These are phyloP conservation scores for Mimachlamys varia DNA, from an alignment of 2,888 invertebrate species.

Conservation along the genomic window DNA sequence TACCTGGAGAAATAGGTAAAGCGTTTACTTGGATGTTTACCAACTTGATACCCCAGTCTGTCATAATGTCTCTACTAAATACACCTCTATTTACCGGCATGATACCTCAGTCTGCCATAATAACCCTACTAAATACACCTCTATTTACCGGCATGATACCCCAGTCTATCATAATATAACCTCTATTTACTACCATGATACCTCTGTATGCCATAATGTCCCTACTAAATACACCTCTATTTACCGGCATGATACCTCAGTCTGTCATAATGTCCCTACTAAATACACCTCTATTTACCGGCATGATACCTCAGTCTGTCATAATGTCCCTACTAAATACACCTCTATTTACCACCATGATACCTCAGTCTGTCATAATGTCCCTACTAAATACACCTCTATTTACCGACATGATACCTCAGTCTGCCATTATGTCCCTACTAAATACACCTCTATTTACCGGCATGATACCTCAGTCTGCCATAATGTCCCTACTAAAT, in stretches of 20 bases:
- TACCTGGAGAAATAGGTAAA: neutral
- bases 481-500: too few species aligned
- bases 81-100: neutral
- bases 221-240: neutral
- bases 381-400: too few species aligned
- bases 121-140: too few species aligned
- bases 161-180: neutral
- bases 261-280: too few species aligned
- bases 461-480: neutral
- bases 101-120: neutral
- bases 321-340: too few species aligned
- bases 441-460: neutral
- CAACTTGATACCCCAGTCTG: neutral
- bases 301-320: neutral
- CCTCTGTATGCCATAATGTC: neutral
- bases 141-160: neutral
- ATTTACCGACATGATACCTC: neutral
- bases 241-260: neutral
- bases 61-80: too few species aligned
- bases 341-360: neutral
- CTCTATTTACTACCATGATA: neutral
- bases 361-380: neutral
- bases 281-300: neutral
- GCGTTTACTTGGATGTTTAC: neutral
- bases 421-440: too few species aligned